Evolutionary conservation across 2,888 invertebrate species (phyloP).

Genomic region (Pachydiplax longipennis): DNA sequence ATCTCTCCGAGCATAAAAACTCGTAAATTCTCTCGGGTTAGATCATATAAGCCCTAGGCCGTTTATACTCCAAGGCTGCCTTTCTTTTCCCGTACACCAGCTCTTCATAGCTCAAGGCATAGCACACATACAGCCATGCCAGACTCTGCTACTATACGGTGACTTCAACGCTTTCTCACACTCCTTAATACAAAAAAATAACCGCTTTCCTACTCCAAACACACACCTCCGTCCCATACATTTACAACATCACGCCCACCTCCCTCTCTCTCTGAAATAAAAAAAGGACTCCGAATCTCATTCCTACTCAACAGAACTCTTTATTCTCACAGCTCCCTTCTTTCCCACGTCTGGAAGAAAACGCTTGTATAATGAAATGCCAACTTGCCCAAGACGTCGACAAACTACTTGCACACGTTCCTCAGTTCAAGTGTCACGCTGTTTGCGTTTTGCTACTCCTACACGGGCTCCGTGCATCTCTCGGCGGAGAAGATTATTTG

Average conservation of each 20-base stretch:
- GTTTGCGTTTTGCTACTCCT: constrained; percentile 34
- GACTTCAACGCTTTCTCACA: constrained; percentile 25
- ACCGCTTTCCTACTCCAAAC: constrained; percentile 6
- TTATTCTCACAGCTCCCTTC: neutral
- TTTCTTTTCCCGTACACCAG: too few relatives aligned
- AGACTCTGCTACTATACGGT: neutral
- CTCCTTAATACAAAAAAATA: neutral
- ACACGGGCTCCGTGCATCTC: neutral
- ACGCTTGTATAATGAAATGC: constrained; percentile 24
- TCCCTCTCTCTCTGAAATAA: neutral
- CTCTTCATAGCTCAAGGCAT: neutral
- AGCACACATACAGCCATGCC: too few relatives aligned
- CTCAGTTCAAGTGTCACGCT: constrained; percentile 37
- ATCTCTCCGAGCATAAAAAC: too few relatives aligned
- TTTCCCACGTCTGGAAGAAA: constrained; percentile 24
- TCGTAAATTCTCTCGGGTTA: too few relatives aligned
- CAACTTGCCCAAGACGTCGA: constrained; percentile 28
- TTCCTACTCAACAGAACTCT: neutral
- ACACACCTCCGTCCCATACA: neutral
- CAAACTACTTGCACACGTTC: constrained; percentile 42
- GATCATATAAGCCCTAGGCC: too few relatives aligned
- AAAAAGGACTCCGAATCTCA: neutral
- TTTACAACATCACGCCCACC: constrained; percentile 35
- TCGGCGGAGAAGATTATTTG: neutral
- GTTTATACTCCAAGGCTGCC: too few relatives aligned